Percentiles rank a stretch among this genome's conserved stretches.
These are phyloP conservation scores for Diachasma alloeum DNA, from an alignment of 1,140 invertebrate genomes.

Conservation along the genomic window DNA sequence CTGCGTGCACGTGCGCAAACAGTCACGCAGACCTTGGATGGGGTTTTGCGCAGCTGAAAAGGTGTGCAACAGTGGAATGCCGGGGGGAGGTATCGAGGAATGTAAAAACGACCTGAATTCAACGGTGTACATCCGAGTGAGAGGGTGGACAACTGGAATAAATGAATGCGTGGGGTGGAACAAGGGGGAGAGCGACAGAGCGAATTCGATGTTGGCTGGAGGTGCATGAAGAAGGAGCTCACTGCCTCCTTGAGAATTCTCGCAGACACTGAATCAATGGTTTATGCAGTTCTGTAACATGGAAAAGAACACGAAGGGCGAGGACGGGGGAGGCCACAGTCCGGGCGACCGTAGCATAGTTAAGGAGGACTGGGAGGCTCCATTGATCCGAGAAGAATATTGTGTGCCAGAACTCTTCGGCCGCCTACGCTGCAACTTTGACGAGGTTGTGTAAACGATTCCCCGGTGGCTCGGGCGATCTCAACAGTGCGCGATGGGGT, in stretches of 20 bases:
- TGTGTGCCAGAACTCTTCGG: background rate
- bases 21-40: background rate
- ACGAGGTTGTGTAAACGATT: conserved; percentile 42
- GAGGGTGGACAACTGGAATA: background rate
- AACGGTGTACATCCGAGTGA: background rate
- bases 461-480: conserved; percentile 4
- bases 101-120: background rate
- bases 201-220: background rate
- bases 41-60: background rate
- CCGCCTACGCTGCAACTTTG: conserved; percentile 39
- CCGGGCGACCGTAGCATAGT: background rate
- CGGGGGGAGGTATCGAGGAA: background rate
- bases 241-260: background rate
- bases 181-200: background rate
- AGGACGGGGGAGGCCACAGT: background rate
- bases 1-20: background rate
- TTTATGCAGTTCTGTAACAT: background rate
- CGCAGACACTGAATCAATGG: background rate
- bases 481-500: no score
- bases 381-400: conserved; percentile 44
- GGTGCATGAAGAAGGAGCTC: background rate
- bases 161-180: background rate
- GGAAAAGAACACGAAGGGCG: background rate
- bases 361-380: conserved; percentile 21
- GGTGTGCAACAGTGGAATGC: background rate